phyloP scores from a whole-genome alignment of 2,888 invertebrate genomes.

The Ornithoptera alexandrae region DNA sequence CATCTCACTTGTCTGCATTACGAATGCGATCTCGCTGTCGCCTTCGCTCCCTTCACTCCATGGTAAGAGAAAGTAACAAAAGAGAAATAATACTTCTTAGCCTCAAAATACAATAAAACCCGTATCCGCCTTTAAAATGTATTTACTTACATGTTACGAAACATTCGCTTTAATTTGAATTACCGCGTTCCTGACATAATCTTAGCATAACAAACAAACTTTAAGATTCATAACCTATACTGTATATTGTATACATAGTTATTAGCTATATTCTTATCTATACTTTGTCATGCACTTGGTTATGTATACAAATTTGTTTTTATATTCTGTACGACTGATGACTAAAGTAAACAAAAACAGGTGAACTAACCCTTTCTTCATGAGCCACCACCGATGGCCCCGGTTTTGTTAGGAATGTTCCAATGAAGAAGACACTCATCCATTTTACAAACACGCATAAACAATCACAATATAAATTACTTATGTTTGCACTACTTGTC shows the following conservation, averaged over 20 bases:
- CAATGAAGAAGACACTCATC: slow-evolving; percentile 72
- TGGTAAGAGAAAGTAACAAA: slow-evolving; percentile 79
- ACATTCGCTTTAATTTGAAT: slow-evolving; percentile 1
- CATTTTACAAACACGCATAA: slow-evolving; percentile 75
- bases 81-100: slow-evolving; percentile 72
- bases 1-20: slow-evolving; percentile 54
- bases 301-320: slow-evolving; percentile 21
- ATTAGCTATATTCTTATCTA: slow-evolving; percentile 27
- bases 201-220: slow-evolving; percentile 27
- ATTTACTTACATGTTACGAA: slow-evolving; percentile 33
- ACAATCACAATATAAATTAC: slow-evolving; percentile 69
- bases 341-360: slow-evolving; percentile 56
- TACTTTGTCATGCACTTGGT: slow-evolving; percentile 16
- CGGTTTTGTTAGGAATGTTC: slow-evolving; percentile 71
- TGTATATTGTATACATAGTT: slow-evolving; percentile 38
- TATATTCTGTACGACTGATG: slow-evolving; percentile 21
- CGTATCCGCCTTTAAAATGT: slow-evolving; percentile 45
- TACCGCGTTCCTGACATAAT: slow-evolving; percentile 7
- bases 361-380: slow-evolving; percentile 79
- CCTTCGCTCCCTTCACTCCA: slow-evolving; percentile 74
- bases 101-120: slow-evolving; percentile 54
- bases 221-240: slow-evolving; percentile 25
- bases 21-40: slow-evolving; percentile 47
- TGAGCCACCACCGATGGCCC: slow-evolving; percentile 76
- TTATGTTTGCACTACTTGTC: slow-evolving; percentile 76